Conservation (phyloP, 2,797 vertebrate genomes). For the Tiaroga cobitis region DNA sequence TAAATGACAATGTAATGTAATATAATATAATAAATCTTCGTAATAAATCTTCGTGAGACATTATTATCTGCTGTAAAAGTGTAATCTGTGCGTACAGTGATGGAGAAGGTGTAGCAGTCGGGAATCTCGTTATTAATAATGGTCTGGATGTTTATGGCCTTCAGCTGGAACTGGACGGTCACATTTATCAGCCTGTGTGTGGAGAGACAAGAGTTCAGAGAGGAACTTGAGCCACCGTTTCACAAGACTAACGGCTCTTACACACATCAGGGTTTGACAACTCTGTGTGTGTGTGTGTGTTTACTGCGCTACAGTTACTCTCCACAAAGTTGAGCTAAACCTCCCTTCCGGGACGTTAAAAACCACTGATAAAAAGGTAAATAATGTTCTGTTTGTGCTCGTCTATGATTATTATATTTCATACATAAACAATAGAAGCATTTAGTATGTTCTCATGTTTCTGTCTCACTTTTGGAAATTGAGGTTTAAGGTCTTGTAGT, state of each 20-base stretch:
- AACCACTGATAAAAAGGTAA: background rate
- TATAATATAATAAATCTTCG: background rate
- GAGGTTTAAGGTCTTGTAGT: constrained; percentile 88
- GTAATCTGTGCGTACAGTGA: constrained; percentile 78
- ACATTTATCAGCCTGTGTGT: constrained; percentile 89
- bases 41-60: background rate
- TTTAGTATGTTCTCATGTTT: no score
- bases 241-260: background rate
- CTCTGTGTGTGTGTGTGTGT: background rate
- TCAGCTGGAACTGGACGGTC: constrained; percentile 89
- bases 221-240: background rate
- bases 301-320: background rate
- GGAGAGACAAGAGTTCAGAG: background rate
- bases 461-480: constrained; percentile 87
- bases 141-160: constrained; percentile 94
- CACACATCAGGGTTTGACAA: background rate
- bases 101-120: constrained; percentile 91
- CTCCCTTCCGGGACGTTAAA: background rate
- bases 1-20: background rate
- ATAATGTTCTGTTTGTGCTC: background rate
- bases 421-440: background rate
- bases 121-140: constrained; percentile 94
- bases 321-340: background rate
- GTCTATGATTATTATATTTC: background rate
- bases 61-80: background rate